Evolutionary conservation across 2,888 invertebrate genomes (phyloP), one percentile per base, ranked within the genome.

Genomic region (Aphelenchoides bicaudatus): DNA sequence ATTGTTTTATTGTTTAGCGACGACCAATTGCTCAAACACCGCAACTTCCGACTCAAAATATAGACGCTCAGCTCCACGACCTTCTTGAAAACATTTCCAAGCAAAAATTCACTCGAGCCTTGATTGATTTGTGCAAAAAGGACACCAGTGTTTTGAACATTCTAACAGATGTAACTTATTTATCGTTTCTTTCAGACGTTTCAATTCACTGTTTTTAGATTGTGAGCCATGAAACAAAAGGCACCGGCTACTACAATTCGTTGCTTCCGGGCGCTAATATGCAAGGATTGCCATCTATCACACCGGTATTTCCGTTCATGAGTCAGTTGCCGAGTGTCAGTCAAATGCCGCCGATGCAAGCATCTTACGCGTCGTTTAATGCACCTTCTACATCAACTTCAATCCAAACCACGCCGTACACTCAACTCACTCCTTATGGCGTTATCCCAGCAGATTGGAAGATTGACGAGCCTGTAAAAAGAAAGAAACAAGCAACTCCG

Each of bases 71-170:
- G 28, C 27, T 52, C 2, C 39, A 59, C 21, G 50, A 48, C 21
- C 23, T 47, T 3, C 43, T 63, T 29, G 28, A 38, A 3, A 48
- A 54, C n/a, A 47, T 63, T 10, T 27, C 38, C 16, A 28, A 37
- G n/a, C 34, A 66, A 8, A 46, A 63, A 28, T 63, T 63, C 37
- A 55, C 58, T n/a, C 13, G 38, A 19, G 63, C 58, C 6, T 30
- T 63, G 10, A 38, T 63, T 27, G 31, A 47, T 4, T 54, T 63
- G 64, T 49, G 50, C 10, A 37, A 64, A 13, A 54, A 64, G 43
- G 63, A 63, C 38, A 46, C 57, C 10, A 28, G 46, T 1, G 53
- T 63, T 54, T 27, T 63, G 25, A 25, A 37, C 8, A 58, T 54
- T 37, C 34, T 64, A 16, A 56, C 64, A 53, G 34, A 65, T 39